Evolutionary conservation across 1,140 invertebrate genomes (phyloP).

Genomic region (Lucilia sericata): DNA sequence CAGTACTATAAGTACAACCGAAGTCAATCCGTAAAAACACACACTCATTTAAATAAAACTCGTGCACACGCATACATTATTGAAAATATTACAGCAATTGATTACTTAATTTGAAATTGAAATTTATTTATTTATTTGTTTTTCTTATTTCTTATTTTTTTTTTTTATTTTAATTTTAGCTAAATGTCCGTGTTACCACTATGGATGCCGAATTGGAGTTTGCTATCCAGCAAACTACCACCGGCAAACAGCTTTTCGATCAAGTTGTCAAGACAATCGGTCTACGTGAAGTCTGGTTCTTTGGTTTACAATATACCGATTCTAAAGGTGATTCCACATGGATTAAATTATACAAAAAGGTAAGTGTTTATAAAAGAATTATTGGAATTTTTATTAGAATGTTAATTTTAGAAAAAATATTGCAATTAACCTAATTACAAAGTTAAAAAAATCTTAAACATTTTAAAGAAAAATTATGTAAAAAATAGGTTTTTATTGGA

Average conservation of each 20-base stretch:
- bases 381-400: too few species aligned
- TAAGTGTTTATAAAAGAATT: constrained; percentile 69
- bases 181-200: constrained; percentile 98
- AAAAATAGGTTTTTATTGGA: too few species aligned
- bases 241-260: constrained; percentile 99
- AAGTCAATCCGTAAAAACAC: not conserved
- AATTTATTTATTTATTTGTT: not conserved
- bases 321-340: constrained; percentile 97
- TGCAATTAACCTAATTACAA: too few species aligned
- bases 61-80: not conserved
- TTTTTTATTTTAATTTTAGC: constrained; percentile 71
- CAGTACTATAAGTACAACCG: not conserved
- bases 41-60: not conserved
- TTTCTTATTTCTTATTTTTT: constrained; percentile 31
- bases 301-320: constrained; percentile 98
- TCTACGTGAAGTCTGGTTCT: constrained; percentile 99
- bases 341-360: constrained; percentile 99
- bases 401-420: too few species aligned
- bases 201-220: constrained; percentile 99
- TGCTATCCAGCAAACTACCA: constrained; percentile 99
- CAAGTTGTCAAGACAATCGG: constrained; percentile 99
- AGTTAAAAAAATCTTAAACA: too few species aligned
- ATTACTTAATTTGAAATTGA: not conserved
- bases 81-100: not conserved
- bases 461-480: too few species aligned